These are phyloP conservation scores for Danaus melanippus DNA, from an alignment of 1,140 invertebrate genomes.

Conservation along the genomic window DNA sequence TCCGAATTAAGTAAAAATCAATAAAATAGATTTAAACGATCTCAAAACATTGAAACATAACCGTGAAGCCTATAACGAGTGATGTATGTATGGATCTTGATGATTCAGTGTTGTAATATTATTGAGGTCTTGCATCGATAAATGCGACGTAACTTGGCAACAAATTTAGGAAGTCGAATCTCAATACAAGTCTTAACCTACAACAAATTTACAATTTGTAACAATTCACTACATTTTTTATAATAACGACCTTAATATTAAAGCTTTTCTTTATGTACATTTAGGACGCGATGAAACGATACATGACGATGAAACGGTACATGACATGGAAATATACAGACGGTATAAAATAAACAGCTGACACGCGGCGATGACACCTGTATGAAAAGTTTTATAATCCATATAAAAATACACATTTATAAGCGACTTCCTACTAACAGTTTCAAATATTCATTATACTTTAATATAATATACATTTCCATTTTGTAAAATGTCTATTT, in stretches of 20 bases:
- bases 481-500: not conserved
- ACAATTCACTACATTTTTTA: conserved; percentile 50
- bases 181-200: conserved; percentile 48
- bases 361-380: not conserved
- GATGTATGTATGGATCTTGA: conserved; percentile 9
- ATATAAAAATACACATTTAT: conserved; percentile 54
- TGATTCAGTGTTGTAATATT: conserved; percentile 10
- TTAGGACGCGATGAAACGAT: conserved; percentile 34
- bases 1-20: conserved; percentile 11
- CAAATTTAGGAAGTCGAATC: conserved; percentile 45
- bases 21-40: conserved; percentile 18
- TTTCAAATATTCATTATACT: conserved; percentile 25
- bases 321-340: conserved; percentile 46
- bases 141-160: conserved; percentile 37
- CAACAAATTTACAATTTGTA: conserved; percentile 65
- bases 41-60: conserved; percentile 15
- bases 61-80: conserved; percentile 26
- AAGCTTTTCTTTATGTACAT: conserved; percentile 61
- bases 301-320: no score
- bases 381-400: conserved; percentile 22
- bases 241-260: conserved; percentile 58
- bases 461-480: no score
- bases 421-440: conserved; percentile 27
- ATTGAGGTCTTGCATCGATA: conserved; percentile 18
- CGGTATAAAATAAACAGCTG: conserved; percentile 32